Evolutionary conservation across 2,113 vertebrate species (phyloP).

Genomic region (Phylloscopus whistleri): DNA sequence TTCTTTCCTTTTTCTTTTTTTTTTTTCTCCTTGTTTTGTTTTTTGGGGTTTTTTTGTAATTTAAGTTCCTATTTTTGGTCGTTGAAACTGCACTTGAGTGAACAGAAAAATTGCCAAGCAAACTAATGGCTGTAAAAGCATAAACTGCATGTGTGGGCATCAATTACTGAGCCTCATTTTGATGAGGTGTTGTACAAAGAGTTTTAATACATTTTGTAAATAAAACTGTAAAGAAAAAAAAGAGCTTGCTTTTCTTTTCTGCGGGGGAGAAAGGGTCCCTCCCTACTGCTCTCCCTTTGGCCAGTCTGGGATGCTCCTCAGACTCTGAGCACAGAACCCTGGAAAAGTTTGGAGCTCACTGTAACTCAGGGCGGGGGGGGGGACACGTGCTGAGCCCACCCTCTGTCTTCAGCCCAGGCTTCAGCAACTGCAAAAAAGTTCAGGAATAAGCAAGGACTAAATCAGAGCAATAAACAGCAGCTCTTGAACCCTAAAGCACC

Average conservation of each 20-base stretch:
- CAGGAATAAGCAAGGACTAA: not conserved
- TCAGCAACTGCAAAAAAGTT: not conserved
- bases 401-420: not conserved
- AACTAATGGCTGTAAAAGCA: slow-evolving; percentile 88
- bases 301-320: not conserved
- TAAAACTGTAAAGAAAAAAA: slow-evolving; percentile 94
- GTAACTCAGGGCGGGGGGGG: too few species aligned
- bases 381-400: not conserved
- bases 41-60: slow-evolving; percentile 37
- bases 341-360: not conserved
- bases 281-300: not conserved
- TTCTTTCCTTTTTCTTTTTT: not conserved
- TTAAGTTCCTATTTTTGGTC: slow-evolving; percentile 65
- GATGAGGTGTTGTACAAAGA: slow-evolving; percentile 95
- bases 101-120: slow-evolving; percentile 84
- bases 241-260: not conserved
- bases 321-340: not conserved
- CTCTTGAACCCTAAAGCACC: too few species aligned
- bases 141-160: slow-evolving; percentile 95
- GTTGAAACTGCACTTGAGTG: slow-evolving; percentile 84
- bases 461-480: not conserved
- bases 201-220: slow-evolving; percentile 99
- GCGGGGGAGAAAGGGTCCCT: not conserved
- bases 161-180: slow-evolving; percentile 88
- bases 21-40: not conserved